These are phyloP conservation scores for Pangasius djambal DNA, from an alignment of 2,797 vertebrate genomes.

Conservation along the genomic window DNA sequence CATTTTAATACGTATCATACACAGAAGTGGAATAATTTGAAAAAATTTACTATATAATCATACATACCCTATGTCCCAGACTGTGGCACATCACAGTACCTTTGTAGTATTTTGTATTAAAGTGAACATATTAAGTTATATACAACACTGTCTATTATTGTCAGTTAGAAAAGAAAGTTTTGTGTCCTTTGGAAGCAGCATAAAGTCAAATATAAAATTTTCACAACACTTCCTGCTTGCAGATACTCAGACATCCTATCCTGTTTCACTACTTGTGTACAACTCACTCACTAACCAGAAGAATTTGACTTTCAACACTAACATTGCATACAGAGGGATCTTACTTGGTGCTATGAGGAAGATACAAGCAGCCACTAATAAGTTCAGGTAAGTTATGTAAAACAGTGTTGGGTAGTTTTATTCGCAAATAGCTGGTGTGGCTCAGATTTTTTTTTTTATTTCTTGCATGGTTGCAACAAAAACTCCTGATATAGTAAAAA, in stretches of 20 bases:
- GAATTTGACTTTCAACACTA: constrained; percentile 30
- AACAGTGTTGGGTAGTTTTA: neutral
- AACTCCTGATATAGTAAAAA: neutral
- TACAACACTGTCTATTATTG: neutral
- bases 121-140: no score
- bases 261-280: constrained; percentile 32
- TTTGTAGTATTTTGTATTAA: no score
- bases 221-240: neutral
- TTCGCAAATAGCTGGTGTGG: neutral
- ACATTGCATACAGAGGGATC: constrained; percentile 58
- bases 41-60: neutral
- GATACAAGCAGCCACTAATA: constrained; percentile 58
- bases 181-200: neutral
- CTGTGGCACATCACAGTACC: neutral
- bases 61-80: neutral
- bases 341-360: constrained; percentile 70
- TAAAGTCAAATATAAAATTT: neutral
- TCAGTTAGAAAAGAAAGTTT: neutral
- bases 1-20: neutral
- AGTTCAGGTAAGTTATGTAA: constrained; percentile 2
- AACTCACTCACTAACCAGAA: constrained; percentile 26
- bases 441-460: neutral
- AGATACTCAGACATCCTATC: constrained; percentile 15
- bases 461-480: neutral
- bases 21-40: neutral